Base-by-base conservation (phyloP, 2,888 invertebrate genomes). In the Emmelina monodactyla region DNA sequence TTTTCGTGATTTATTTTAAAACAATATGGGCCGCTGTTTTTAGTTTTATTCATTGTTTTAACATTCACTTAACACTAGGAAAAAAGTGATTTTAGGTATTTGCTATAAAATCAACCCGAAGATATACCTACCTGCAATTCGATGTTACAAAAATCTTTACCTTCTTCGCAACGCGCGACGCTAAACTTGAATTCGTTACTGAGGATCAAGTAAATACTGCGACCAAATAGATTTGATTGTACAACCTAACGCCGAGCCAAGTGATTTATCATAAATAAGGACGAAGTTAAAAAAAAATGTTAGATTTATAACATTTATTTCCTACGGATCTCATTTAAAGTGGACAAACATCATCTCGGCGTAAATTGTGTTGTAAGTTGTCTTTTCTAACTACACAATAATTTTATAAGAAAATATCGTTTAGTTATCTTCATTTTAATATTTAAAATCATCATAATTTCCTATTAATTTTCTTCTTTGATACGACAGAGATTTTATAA, bases 131-230 rank as follows among this genome's bases (percentile, higher is more conserved):
- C 13, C 9, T 7, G 31, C 5, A 12, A 16, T 13, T 9, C 11
- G 31, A 30, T 22, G 16, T 15, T 6, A 29, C 13, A 12, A 29
- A 13, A 4, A 14, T 12, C 29, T 29, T 29, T 51, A 48, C 53
- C 57, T 58, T 55, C 52, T 53, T 50, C 54, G 51, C 56, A 56
- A 58, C 60, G 55, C 53, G 57, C 64, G 61, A 63, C 62, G 59
- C 62, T 67, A 66, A 71, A 68, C 68, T 67, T 67, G 71, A 72
- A 71, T 75, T 71, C 68, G 70, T 75, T 73, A 69, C 62, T 57
- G 10, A 14, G 11, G 15, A 15, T 10, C 6, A 29, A 29, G 0
- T 9, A 22, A 11, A 32, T 31, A 19, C n/a, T 30, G 29, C 14
- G 9, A 12, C 25, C 6, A 10, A 25, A 11, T 25, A 11, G 25